Evolutionary conservation across 2,888 invertebrate genomes (phyloP).

Genomic region (Dione vanillae): DNA sequence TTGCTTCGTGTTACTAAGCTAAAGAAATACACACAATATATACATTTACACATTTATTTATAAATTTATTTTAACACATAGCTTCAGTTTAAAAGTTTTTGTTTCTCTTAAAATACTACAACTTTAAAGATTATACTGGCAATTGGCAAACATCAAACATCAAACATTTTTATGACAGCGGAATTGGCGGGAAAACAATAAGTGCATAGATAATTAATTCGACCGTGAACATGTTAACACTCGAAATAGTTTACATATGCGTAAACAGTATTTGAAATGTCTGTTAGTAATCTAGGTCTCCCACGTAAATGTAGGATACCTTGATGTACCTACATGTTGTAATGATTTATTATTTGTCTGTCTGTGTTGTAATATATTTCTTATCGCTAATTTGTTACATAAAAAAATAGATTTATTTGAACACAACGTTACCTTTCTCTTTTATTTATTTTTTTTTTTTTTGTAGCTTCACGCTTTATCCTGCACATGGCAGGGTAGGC

Average conservation of each 20-base stretch:
- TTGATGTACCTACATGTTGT: constrained; percentile 8
- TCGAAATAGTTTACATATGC: constrained; percentile 35
- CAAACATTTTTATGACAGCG: constrained; percentile 31
- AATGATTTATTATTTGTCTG: constrained; percentile 17
- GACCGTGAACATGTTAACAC: constrained; percentile 25
- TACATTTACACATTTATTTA: neutral
- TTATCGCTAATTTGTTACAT: neutral
- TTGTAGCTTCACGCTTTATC: too few species aligned
- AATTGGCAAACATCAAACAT: constrained; percentile 20
- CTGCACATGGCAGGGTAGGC: too few species aligned
- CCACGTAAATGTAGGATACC: constrained; percentile 22
- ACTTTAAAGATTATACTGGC: neutral
- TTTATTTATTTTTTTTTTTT: too few species aligned
- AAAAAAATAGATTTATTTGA: neutral
- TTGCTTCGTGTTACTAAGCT: too few species aligned
- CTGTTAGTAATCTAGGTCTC: constrained; percentile 22
- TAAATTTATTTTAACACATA: neutral
- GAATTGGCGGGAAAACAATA: constrained; percentile 37
- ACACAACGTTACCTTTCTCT: too few species aligned
- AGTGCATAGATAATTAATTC: constrained; percentile 40
- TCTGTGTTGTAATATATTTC: constrained; percentile 11
- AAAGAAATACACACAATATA: too few species aligned
- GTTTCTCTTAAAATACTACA: constrained; percentile 2
- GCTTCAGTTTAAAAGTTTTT: neutral
- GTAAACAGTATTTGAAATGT: constrained; percentile 24